phyloP scores from a whole-genome alignment of 35 echinoderm and acorn worm species.

The Heliocidaris tuberculata region DNA sequence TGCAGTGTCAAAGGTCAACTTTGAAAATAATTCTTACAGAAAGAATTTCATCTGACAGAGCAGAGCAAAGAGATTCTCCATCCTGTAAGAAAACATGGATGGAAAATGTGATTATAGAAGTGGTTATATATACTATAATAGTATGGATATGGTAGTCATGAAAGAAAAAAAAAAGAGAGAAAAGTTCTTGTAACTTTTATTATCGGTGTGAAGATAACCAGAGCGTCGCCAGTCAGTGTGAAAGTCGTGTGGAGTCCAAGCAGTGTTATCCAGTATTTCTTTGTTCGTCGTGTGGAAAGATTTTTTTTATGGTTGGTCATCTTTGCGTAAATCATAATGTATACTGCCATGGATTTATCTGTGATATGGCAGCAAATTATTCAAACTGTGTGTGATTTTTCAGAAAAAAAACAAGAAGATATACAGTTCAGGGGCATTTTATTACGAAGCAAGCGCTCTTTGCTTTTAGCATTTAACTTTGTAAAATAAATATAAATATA shows the following conservation, averaged over 20 bases:
- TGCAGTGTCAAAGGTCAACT: not conserved
- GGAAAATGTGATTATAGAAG: too few relatives aligned
- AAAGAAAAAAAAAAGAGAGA: not conserved
- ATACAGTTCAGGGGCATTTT: constrained; percentile 44
- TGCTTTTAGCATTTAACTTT: not conserved
- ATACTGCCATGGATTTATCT: not conserved
- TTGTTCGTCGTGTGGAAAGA: not conserved
- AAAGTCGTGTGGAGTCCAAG: not conserved
- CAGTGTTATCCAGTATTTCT: constrained; percentile 3
- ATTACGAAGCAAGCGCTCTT: constrained; percentile 3
- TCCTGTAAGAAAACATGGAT: not conserved
- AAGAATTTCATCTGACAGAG: too few relatives aligned
- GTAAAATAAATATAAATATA: constrained; percentile 11
- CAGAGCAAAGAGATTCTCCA: not conserved
- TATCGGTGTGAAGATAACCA: not conserved
- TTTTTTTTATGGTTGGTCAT: not conserved
- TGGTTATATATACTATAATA: too few relatives aligned
- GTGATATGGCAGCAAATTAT: not conserved
- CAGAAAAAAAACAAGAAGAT: constrained; percentile 1
- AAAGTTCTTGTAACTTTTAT: not conserved
- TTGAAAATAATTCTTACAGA: not conserved
- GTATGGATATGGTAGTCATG: not conserved
- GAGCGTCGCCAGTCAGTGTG: not conserved
- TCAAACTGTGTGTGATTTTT: constrained; percentile 36
- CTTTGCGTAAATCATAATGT: not conserved